A percentile compares a stretch with the other conserved stretches of the same genome.
Conservation (phyloP, 2,113 vertebrate species). For the Orcinus orca region DNA sequence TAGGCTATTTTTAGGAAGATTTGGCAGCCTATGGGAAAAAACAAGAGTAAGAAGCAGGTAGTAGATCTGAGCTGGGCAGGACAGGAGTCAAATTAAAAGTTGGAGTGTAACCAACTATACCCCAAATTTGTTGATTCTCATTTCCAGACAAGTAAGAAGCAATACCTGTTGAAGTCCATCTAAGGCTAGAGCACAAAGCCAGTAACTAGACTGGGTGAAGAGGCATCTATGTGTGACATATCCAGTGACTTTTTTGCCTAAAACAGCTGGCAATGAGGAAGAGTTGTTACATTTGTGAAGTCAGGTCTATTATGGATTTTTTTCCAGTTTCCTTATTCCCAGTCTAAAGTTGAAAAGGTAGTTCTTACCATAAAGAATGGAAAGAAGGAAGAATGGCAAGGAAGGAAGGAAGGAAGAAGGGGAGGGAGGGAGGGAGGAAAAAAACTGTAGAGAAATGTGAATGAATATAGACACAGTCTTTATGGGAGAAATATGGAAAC, state of each 20-base stretch:
- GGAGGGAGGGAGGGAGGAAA: no score
- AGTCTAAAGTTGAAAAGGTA: not conserved
- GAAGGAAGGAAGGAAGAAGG: not conserved
- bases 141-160: not conserved
- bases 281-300: not conserved
- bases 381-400: no score
- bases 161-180: no score
- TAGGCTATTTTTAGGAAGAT: not conserved
- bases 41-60: not conserved
- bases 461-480: not conserved
- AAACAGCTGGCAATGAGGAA: not conserved
- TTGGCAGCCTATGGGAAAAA: accelerated
- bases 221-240: not conserved
- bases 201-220: no score
- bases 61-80: not conserved
- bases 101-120: not conserved
- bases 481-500: not conserved
- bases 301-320: not conserved
- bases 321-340: not conserved
- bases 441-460: not conserved
- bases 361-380: not conserved
- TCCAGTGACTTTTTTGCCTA: not conserved
- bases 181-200: not conserved
- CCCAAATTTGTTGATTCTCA: not conserved
- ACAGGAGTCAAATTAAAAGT: not conserved